A percentile compares a stretch with the other conserved stretches of the same genome.
These are phyloP conservation scores for Ia io DNA, from an alignment of 2,113 vertebrate species.

Conservation along the genomic window DNA sequence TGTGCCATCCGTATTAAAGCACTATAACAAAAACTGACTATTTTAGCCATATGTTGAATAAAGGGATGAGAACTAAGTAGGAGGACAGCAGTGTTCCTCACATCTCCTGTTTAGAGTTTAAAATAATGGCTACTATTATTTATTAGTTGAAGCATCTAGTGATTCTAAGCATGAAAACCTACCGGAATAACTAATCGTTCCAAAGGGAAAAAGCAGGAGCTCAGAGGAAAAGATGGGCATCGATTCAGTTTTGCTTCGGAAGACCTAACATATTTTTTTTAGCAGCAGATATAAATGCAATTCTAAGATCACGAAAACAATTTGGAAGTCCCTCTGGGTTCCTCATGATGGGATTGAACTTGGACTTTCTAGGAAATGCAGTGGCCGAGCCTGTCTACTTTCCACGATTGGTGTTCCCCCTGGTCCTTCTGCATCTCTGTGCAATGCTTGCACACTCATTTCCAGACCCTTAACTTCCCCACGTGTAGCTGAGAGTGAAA, in stretches of 20 bases:
- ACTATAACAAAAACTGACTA: neutral
- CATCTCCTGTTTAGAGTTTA: neutral
- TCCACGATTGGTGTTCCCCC: neutral
- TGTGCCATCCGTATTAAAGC: neutral
- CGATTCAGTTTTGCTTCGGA: neutral
- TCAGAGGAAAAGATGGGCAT: neutral
- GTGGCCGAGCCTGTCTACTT: neutral
- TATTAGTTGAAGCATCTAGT: neutral
- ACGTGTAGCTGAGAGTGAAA: neutral
- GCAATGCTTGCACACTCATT: neutral
- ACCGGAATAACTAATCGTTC: neutral
- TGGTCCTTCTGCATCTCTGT: neutral
- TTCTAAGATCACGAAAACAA: neutral
- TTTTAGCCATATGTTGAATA: neutral
- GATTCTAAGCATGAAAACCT: neutral
- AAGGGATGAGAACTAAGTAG: neutral
- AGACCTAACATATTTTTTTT: neutral
- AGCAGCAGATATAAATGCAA: neutral
- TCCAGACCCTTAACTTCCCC: neutral
- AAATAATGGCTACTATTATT: neutral
- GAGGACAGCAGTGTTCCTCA: neutral
- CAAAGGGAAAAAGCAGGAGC: neutral
- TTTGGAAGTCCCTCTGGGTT: neutral
- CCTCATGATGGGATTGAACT: neutral
- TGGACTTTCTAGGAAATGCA: neutral